Evolutionary conservation across 2,797 vertebrate species (phyloP), one percentile per base, ranked within the genome.

Genomic region (Echiichthys vipera): DNA sequence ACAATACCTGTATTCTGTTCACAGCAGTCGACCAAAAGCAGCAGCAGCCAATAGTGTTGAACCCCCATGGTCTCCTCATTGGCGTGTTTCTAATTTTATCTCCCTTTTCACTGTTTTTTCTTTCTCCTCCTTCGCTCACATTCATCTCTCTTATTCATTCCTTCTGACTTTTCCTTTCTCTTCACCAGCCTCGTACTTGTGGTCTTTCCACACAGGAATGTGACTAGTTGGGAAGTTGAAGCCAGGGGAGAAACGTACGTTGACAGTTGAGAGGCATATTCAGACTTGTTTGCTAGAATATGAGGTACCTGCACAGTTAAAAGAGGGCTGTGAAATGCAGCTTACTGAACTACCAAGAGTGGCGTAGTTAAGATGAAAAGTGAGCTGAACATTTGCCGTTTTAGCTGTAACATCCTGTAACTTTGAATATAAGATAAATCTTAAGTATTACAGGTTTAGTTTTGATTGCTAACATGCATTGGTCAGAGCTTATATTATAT

Each of bases 251-350:
- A 71, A 59, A 13, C 5, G 12, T 81, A 40, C 34, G 45, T 34
- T 53, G 57, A 80, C 32, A 37, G 13, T 1, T 32, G 15, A 47
- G 59, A 83, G 89, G 82, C 93, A 84, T 36, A 92, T 93, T 91
- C 92, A 92, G 92, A 93, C 93, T 91, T 91, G 93, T 91, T 86
- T 57, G 36, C 24, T 1, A 50, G 5, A 15, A 34, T 39, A 5
- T 76, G 59, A 69, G 45, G 47, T 71, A 55, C 55, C 50, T 58
- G 25, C 20, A 18, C 51, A 56, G 59, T 61, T 53, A 42, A 62
- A 70, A 39, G 45, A 74, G 43, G 12, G 1, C 3, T 69, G 47
- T 65, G 14, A 30, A 22, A 69, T 30, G 22, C 5, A 22, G 10
- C 14, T 34, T 18, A 6, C 0, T 74, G 0, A 36, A 68, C 47